Evolutionary conservation across 2,113 vertebrate genomes (phyloP), one percentile per base, ranked within the genome.

Genomic region (Rhineura floridana): DNA sequence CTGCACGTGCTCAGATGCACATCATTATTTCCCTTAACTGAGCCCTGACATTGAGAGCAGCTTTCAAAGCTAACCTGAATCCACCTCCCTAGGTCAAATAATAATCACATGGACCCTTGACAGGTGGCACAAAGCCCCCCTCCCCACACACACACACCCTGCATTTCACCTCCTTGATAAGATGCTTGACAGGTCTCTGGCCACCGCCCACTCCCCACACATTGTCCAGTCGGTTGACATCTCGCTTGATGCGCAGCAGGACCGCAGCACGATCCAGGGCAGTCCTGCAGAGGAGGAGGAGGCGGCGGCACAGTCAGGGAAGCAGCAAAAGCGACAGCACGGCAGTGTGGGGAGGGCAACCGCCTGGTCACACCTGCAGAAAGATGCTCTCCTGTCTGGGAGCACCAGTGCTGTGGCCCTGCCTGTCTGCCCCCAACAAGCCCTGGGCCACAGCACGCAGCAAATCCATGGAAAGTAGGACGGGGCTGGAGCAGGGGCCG

Each of bases 191-290:
- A 0, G 98, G 98, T 94, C 97, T 96, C 89, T 97, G 98, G 67
- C 98, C 98, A 0, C 98, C 98, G 1, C 98, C 98, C 30, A 98
- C 97, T 0, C 98, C 98, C 98, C 98, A 98, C 73, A 98, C 98
- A 0, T 98, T 98, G 95, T 98, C 98, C 44, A 98, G 93, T 36
- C 96, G 96, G 62, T 98, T 96, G 81, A 98, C 98, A 44, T 96
- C 96, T 11, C 94, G 96, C 95, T 98, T 98, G 96, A 98, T 98
- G 83, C 96, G 95, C 70, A 98, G 94, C 77, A 98, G 93, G 87
- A 98, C 96, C 0, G 96, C 96, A 2, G 98, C 98, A 0, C 98
- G 96, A 93, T 98, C 97, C 39, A 98, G 94, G 46, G 98, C 98
- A 73, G 97, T 97, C 94, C 98, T 98, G 94, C 1, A 21, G 62